phyloP scores from a whole-genome alignment of 2,888 invertebrate genomes.

The Ommatoiulus sabulosus region DNA sequence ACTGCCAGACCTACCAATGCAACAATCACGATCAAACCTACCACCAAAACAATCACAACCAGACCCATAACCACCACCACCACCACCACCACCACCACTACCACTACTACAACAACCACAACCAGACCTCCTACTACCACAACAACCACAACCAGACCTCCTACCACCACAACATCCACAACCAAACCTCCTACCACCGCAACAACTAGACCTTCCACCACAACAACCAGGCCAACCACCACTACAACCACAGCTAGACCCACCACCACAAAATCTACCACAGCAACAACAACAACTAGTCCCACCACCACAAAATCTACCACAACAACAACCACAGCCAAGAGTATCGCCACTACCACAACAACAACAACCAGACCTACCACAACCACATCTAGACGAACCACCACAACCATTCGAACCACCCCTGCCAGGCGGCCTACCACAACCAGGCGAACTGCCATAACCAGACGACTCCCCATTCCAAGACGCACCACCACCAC shows the following conservation, averaged over 20 bases:
- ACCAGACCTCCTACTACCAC: conserved; percentile 39
- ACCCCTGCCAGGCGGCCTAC: not conserved
- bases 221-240: not conserved
- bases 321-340: conserved; percentile 4
- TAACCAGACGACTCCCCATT: no score
- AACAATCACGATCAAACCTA: conserved; percentile 26
- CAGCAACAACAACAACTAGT: not conserved
- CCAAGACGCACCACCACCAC: not conserved
- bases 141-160: not conserved
- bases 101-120: conserved; percentile 12
- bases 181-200: not conserved
- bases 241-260: conserved; percentile 6
- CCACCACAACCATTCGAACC: not conserved
- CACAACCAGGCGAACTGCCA: not conserved
- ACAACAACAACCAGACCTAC: not conserved
- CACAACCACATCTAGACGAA: not conserved
- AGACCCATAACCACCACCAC: conserved; percentile 37
- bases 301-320: not conserved
- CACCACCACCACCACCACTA: not conserved
- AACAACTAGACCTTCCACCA: conserved; percentile 16
- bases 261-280: not conserved
- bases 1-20: not conserved
- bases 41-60: not conserved
- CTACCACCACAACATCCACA: conserved; percentile 26
- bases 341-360: not conserved